These are phyloP conservation scores for Blera fallax DNA, from an alignment of 2,888 invertebrate genomes.

Conservation along the genomic window DNA sequence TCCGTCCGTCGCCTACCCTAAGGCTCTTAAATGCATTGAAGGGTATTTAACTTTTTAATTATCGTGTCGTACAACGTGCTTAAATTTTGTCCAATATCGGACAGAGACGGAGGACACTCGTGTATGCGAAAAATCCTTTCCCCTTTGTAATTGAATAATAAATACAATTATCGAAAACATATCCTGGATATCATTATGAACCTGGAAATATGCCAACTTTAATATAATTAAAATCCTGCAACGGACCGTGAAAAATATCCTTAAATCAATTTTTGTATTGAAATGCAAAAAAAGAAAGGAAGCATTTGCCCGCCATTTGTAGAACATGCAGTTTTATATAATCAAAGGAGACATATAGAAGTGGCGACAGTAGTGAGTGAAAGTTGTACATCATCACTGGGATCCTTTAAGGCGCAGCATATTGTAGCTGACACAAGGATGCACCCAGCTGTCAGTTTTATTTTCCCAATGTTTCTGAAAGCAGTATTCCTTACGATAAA, in stretches of 20 bases:
- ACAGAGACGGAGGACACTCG: too few relatives aligned
- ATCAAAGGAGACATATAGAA: constrained; percentile 2
- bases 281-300: not conserved
- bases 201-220: constrained; percentile 67
- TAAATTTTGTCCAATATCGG: not conserved
- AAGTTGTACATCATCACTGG: too few relatives aligned
- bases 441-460: not conserved
- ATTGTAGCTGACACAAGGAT: not conserved
- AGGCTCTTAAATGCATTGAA: constrained; percentile 25
- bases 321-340: constrained; percentile 12
- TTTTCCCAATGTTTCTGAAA: not conserved
- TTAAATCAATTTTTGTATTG: constrained; percentile 60
- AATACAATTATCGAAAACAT: constrained; percentile 64
- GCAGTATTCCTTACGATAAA: not conserved
- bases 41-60: constrained; percentile 30
- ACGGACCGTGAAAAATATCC: constrained; percentile 53
- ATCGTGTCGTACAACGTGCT: constrained; percentile 17
- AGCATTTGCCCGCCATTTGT: constrained; percentile 15
- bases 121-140: not conserved
- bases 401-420: too few relatives aligned
- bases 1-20: not conserved
- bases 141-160: constrained; percentile 61
- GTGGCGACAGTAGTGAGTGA: not conserved
- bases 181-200: constrained; percentile 63
- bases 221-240: constrained; percentile 69